A percentile compares a stretch with the other conserved stretches of the same genome.
Evolutionary conservation across 2,888 invertebrate genomes (phyloP).

Genomic region (Drosophila sordidapex): DNA sequence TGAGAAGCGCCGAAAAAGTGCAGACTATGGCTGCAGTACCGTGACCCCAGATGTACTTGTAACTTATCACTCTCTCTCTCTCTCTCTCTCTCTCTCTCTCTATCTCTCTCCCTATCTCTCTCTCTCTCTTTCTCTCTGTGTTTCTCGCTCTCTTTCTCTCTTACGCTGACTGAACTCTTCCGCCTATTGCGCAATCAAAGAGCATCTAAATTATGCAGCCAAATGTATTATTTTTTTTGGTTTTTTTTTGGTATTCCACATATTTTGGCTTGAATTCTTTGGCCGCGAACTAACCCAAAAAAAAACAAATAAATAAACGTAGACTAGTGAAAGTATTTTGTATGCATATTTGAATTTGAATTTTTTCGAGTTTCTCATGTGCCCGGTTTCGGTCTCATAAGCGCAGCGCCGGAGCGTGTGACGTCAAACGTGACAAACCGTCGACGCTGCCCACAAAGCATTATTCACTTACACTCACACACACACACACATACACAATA

Average conservation of each 20-base stretch:
- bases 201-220: conserved; percentile 36
- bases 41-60: conserved; percentile 23
- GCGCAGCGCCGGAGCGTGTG: conserved; percentile 49
- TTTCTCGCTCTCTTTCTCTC: too few relatives aligned
- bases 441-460: conserved; percentile 30
- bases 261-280: conserved; percentile 42
- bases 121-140: background rate
- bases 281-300: conserved; percentile 1
- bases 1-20: conserved; percentile 18
- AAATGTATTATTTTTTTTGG: background rate
- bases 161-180: background rate
- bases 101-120: background rate
- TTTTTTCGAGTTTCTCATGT: conserved; percentile 65
- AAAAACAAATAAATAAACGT: conserved; percentile 12
- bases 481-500: conserved; percentile 24
- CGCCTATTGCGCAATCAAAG: conserved; percentile 45
- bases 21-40: conserved; percentile 24
- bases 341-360: conserved; percentile 49
- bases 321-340: conserved; percentile 68
- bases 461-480: conserved; percentile 30
- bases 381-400: conserved; percentile 61
- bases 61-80: conserved; percentile 7
- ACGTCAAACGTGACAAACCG: conserved; percentile 66
- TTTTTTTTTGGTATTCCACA: background rate
- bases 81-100: background rate